Base-by-base conservation (phyloP, 2,797 vertebrate genomes). In the Bradypodion ventrale region DNA sequence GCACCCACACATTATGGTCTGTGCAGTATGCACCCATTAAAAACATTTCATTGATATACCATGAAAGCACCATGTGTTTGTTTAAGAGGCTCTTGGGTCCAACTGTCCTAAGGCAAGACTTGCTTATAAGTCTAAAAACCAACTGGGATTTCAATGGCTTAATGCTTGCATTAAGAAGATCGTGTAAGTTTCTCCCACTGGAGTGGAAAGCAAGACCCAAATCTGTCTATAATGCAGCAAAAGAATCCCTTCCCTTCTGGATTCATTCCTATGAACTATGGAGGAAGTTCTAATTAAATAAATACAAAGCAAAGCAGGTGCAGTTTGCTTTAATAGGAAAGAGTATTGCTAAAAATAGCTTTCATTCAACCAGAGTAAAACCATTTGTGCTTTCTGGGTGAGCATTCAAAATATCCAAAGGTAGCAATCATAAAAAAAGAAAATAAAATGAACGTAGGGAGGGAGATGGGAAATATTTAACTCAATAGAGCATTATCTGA, bases 301-400 rank as follows among this genome's bases (percentile, higher is more conserved):
- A 89, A 88, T 85, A 78, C 59, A 52, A 75, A 42, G 4, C 32
- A 63, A 56, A 70, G 4, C 9, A 12, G 7, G 2, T 9, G 85
- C 83, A 85, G 88, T 75, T n/a, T 35, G 44, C 37, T 74, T 25
- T 7, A 80, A 87, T 90, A 82, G 85, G 85, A 92, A 32, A 87
- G 84, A 5, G 16, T 19, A 40, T n/a, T 27, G 2, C 68, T 62
- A 82, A 83, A 81, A 70, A 89, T 42, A 87, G 84, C 90, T 91
- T 89, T 89, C 72, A 89, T 84, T 60, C 85, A 88, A 69, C 69
- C 0, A 0, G 80, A 89, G 87, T 93, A 90, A 3, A 10, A 68
- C 83, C 87, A 75, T 68, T 83, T 66, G 49, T 85, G 0, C 90
- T 93, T 94, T 93, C 89, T 94, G 83, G 91, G 92, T 93, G 87